Percentiles rank a stretch among this genome's conserved stretches.
Evolutionary conservation across 2,888 invertebrate genomes (phyloP).

Genomic region (Cremastinae sp.): DNA sequence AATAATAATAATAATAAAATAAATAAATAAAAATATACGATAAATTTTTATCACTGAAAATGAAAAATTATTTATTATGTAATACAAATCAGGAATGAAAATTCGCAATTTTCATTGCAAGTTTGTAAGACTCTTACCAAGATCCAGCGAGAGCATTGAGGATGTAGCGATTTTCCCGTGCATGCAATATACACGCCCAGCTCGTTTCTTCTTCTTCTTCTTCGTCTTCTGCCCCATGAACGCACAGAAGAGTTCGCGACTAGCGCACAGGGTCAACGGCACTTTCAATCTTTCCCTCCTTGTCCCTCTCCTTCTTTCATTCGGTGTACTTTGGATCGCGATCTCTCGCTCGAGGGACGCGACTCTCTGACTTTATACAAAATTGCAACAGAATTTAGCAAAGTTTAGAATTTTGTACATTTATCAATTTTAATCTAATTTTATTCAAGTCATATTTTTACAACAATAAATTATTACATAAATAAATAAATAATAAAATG

Average conservation of each 20-base stretch:
- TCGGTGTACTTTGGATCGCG: slow-evolving; percentile 17
- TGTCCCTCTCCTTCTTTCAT: slow-evolving; percentile 18
- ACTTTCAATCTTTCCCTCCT: slow-evolving; percentile 54
- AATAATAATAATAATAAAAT: no score
- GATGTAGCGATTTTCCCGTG: slow-evolving; percentile 42
- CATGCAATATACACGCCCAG: slow-evolving; percentile 24
- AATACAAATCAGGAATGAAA: no score
- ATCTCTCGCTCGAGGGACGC: neutral
- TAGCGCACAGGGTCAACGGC: slow-evolving; percentile 38
- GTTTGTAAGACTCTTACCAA: neutral
- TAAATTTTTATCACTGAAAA: no score
- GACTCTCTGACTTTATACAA: neutral
- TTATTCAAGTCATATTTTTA: no score
- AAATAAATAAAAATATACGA: no score
- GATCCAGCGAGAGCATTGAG: slow-evolving; percentile 17
- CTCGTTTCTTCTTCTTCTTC: slow-evolving; percentile 16
- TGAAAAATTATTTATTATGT: no score
- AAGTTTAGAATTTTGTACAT: neutral
- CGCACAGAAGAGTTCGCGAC: slow-evolving; percentile 32
- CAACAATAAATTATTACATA: no score
- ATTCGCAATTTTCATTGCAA: neutral
- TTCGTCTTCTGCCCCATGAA: slow-evolving; percentile 34
- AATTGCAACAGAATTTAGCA: neutral
- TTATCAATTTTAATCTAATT: no score
- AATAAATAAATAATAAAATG: no score